These are phyloP conservation scores for Nyctereutes procyonoides DNA, from an alignment of 2,113 vertebrate species.

Conservation along the genomic window DNA sequence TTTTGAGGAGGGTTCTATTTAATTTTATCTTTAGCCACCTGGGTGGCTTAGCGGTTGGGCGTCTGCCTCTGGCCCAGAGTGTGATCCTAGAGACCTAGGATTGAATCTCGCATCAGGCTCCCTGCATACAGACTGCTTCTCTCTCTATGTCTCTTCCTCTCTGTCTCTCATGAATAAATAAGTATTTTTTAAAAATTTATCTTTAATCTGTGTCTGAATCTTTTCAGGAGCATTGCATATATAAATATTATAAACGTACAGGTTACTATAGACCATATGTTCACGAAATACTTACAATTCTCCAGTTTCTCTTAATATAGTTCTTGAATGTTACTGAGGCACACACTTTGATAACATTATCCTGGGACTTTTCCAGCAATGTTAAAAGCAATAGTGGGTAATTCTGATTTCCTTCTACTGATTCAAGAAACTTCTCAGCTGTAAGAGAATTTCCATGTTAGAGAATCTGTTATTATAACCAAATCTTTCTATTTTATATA, in stretches of 20 bases:
- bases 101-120: too few relatives aligned
- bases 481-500: neutral
- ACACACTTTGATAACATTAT: constrained; percentile 97
- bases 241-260: neutral
- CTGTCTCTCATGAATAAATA: too few relatives aligned
- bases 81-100: too few relatives aligned
- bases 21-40: constrained; percentile 33
- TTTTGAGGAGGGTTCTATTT: neutral
- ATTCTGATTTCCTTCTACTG: constrained; percentile 97
- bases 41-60: too few relatives aligned
- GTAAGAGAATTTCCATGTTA: constrained; percentile 78
- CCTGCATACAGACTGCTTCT: too few relatives aligned
- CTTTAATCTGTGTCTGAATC: constrained; percentile 9
- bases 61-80: too few relatives aligned
- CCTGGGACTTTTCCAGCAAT: constrained; percentile 96
- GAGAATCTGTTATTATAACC: constrained; percentile 15
- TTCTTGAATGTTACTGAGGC: constrained; percentile 99
- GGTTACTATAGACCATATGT: neutral
- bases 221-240: neutral
- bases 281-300: constrained; percentile 92
- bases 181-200: neutral
- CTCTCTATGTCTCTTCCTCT: too few relatives aligned
- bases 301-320: constrained; percentile 99
- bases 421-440: constrained; percentile 99
- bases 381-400: constrained; percentile 96